Evolutionary conservation across 2,113 vertebrate genomes (phyloP), one percentile per base, ranked within the genome.

Genomic region (Zosterops japonicus): DNA sequence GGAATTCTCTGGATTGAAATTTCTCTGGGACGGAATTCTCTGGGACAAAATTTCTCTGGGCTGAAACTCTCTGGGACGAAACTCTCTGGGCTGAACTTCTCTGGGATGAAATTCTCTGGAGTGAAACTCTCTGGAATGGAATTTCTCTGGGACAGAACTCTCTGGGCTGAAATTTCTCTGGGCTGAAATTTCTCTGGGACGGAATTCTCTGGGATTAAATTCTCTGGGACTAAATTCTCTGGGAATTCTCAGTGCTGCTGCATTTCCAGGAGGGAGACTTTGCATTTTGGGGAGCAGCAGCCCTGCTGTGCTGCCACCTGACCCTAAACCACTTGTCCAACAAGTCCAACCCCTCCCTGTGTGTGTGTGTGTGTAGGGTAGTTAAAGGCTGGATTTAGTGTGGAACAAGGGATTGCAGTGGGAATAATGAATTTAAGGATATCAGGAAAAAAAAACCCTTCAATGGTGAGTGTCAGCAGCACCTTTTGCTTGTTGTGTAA

Each of bases 391-490:
- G 95, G 87, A 91, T 93, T 91, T 95, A 95, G 90, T 95, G 56
- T 95, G 95, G 67, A 94, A 83, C 92, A 5, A 95, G 94, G 93
- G 95, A 79, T 86, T 85, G 90, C 4, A 95, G 93, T 94, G 17
- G 93, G 87, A 95, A 46, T 63, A 68, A 88, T 36, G 93, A 82
- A 91, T 87, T 74, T 93, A 55, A 95, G 82, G 65, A 33, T 47
- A 46, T 93, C 42, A 72, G 93, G 70, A 95, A 65, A 89, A 67
- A 67, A 44, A 47, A 20, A 19, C 46, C 46, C 60, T 5, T 59
- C 16, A 9, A 42, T 79, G 94, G 95, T 95, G 95, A 95, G 96
- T 96, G 96, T 63, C 94, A 83, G 94, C 20, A 97, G 82, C 90
- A 80, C 87, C 75, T 90, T 90, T 92, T 74, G 95, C 95, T 93